These are phyloP conservation scores for Muscidifurax raptorellus DNA, from an alignment of 1,140 invertebrate genomes.

Conservation along the genomic window DNA sequence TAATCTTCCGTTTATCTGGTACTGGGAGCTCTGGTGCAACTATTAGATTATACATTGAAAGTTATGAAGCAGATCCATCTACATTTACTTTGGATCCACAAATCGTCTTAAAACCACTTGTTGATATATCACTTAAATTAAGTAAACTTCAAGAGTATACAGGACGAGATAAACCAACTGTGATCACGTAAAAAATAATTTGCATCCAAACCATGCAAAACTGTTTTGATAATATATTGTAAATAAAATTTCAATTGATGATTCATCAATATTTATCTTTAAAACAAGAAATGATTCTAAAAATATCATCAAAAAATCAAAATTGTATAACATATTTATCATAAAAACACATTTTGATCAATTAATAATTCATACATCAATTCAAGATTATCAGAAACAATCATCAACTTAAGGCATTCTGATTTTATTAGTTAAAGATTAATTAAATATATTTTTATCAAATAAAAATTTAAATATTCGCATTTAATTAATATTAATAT, in stretches of 20 bases:
- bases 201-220: not conserved
- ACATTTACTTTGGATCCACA: slow-evolving; percentile 86
- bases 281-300: no score
- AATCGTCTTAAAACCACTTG: slow-evolving; percentile 90
- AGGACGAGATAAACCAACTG: slow-evolving; percentile 92
- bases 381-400: no score
- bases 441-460: no score
- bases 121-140: slow-evolving; percentile 91
- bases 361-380: no score
- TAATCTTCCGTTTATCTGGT: slow-evolving; percentile 96
- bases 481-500: no score
- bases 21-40: slow-evolving; percentile 98
- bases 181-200: slow-evolving; percentile 90
- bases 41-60: slow-evolving; percentile 95
- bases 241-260: slow-evolving; percentile 1
- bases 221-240: slow-evolving; percentile 25
- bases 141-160: slow-evolving; percentile 91
- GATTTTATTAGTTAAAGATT: no score
- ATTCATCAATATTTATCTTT: no score
- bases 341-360: no score
- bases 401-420: no score
- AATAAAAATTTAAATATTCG: no score
- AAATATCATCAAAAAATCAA: no score
- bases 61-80: slow-evolving; percentile 83
- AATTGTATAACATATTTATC: no score